A percentile compares a stretch with the other conserved stretches of the same genome.
Conservation (phyloP, 2,113 vertebrate species). For the Progne subis region DNA sequence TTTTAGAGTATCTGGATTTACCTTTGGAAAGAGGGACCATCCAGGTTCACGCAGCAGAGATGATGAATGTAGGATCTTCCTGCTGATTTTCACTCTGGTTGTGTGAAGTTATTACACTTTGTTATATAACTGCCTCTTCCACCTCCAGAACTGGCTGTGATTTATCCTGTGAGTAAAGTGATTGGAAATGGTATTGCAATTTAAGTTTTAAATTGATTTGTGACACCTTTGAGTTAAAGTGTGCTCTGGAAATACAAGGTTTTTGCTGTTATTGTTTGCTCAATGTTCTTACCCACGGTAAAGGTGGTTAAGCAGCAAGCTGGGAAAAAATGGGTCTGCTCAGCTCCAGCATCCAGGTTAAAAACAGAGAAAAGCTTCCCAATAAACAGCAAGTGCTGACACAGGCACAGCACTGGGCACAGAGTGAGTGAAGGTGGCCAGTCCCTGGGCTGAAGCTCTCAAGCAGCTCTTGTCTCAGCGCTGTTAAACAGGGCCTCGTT, state of each 20-base stretch:
- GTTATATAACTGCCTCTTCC: conserved; percentile 33
- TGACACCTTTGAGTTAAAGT: conserved; percentile 52
- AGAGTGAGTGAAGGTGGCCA: not conserved
- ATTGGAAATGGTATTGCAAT: conserved; percentile 57
- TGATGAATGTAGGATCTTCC: conserved; percentile 37
- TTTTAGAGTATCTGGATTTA: not conserved
- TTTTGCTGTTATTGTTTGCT: conserved; percentile 45
- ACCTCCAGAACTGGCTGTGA: conserved; percentile 51
- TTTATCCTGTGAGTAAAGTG: conserved; percentile 55
- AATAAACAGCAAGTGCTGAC: not conserved
- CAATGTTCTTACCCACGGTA: not conserved
- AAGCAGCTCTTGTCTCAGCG: not conserved
- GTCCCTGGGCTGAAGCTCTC: not conserved
- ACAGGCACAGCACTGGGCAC: not conserved
- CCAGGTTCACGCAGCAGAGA: not conserved
- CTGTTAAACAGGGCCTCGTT: not conserved
- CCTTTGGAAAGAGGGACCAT: not conserved
- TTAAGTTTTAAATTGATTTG: conserved; percentile 66
- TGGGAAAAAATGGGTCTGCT: conserved; percentile 11
- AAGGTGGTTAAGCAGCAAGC: conserved; percentile 13
- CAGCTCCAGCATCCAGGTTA: not conserved
- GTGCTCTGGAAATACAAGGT: conserved; percentile 28
- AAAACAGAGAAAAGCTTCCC: conserved; percentile 11
- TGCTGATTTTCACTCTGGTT: conserved; percentile 29
- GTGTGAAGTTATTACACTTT: conserved; percentile 36